Percentiles rank a stretch among this genome's conserved stretches.
phyloP scores from a whole-genome alignment of 2,888 invertebrate genomes.

The Metopia argyrocephala region DNA sequence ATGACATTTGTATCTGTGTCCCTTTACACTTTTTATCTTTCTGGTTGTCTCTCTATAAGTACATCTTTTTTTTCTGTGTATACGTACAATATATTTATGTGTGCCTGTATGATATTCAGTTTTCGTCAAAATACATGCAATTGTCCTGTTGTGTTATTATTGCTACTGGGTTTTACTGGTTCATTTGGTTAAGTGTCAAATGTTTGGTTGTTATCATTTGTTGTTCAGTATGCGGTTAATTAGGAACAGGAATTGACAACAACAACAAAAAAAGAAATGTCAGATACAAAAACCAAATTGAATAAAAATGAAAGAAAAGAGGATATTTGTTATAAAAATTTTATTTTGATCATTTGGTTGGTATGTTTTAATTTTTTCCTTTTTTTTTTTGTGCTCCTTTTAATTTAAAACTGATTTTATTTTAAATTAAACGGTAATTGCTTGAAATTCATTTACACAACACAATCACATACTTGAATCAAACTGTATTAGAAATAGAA shows the following conservation, averaged over 20 bases:
- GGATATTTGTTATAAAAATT: conserved; percentile 23
- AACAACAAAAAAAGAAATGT: background rate
- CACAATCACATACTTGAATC: background rate
- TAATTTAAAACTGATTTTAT: conserved; percentile 5
- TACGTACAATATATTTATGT: too few relatives aligned
- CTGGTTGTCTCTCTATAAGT: background rate
- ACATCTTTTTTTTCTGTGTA: too few relatives aligned
- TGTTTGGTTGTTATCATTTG: conserved; percentile 60
- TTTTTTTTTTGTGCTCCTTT: too few relatives aligned
- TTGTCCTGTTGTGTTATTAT: background rate
- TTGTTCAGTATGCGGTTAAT: conserved; percentile 61
- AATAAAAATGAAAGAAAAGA: background rate
- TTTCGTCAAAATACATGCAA: background rate
- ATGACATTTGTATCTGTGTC: background rate
- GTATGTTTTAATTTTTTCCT: background rate
- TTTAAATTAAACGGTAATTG: background rate
- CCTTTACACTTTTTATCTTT: background rate
- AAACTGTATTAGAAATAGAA: too few relatives aligned
- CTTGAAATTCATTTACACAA: background rate
- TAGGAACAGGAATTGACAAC: conserved; percentile 23
- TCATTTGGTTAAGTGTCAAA: conserved; percentile 64
- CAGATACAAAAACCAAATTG: background rate
- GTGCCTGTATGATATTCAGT: background rate
- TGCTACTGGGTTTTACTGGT: conserved; percentile 49
- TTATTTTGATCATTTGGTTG: conserved; percentile 1